Evolutionary conservation across 2,797 vertebrate genomes (phyloP).

Genomic region (Sarcoramphus papa): DNA sequence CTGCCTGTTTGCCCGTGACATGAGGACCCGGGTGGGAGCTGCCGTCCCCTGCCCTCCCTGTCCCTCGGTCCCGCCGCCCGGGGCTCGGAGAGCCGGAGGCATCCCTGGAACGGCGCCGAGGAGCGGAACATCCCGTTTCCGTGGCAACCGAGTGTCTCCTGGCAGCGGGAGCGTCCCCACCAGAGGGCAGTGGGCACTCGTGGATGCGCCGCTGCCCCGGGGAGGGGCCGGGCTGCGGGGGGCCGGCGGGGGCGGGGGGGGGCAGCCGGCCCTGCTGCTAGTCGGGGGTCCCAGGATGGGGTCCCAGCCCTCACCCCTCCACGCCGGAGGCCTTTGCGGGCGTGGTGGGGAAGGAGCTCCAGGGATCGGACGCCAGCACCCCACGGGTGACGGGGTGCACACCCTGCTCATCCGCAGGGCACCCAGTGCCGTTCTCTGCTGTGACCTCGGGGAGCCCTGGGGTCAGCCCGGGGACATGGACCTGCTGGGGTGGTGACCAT

Average conservation of each 20-base stretch:
- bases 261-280: background rate
- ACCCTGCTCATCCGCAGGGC: background rate
- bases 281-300: background rate
- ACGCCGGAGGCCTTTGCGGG: background rate
- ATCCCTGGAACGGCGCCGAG: background rate
- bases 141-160: constrained; percentile 36
- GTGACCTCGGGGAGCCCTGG: background rate
- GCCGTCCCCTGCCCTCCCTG: background rate
- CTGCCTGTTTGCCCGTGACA: background rate
- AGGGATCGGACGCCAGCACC: background rate
- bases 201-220: background rate
- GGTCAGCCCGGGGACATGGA: background rate
- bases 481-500: background rate
- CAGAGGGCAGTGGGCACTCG: constrained; percentile 34
- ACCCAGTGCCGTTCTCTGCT: background rate
- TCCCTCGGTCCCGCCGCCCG: background rate
- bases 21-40: background rate
- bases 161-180: background rate
- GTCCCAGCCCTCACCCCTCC: background rate
- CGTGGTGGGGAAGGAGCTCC: background rate
- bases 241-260: too few species aligned
- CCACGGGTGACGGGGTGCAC: accelerated
- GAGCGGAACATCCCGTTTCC: constrained; percentile 15
- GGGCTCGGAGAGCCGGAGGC: background rate
- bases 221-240: background rate